Percentiles rank a stretch among this genome's conserved stretches.
Evolutionary conservation across 2,113 vertebrate genomes (phyloP).

Genomic region (Lamprologus callipterus): DNA sequence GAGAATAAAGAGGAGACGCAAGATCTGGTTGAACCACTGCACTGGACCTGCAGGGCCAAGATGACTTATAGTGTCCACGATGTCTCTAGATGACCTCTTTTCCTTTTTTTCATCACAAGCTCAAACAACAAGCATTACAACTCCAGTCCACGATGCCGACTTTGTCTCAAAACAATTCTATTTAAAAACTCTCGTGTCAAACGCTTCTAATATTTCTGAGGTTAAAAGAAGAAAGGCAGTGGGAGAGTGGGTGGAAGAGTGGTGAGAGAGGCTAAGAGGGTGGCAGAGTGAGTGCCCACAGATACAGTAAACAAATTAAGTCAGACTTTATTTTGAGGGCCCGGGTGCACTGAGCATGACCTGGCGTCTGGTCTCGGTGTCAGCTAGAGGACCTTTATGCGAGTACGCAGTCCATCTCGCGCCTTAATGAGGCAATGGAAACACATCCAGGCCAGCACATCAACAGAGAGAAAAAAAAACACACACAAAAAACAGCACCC

Average conservation of each 20-base stretch:
- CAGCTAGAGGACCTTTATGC: slow-evolving; percentile 56
- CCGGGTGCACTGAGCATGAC: slow-evolving; percentile 47
- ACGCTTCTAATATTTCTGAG: slow-evolving; percentile 40
- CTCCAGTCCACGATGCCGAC: not conserved
- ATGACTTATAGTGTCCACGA: not conserved
- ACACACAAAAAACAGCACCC: slow-evolving; percentile 24
- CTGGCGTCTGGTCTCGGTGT: slow-evolving; percentile 58
- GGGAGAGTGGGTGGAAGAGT: slow-evolving; percentile 4
- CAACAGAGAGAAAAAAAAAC: slow-evolving; percentile 5
- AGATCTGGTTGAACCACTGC: not conserved
- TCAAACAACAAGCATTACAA: slow-evolving; percentile 3
- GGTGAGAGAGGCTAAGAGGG: slow-evolving; percentile 18
- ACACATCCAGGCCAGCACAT: slow-evolving; percentile 30
- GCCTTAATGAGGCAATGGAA: slow-evolving; percentile 64
- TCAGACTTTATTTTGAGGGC: slow-evolving; percentile 67
- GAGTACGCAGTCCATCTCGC: slow-evolving; percentile 42
- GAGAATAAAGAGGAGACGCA: not conserved
- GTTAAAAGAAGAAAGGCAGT: slow-evolving; percentile 48
- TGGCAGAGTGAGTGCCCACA: slow-evolving; percentile 42
- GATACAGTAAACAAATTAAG: slow-evolving; percentile 71
- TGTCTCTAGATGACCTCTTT: not conserved
- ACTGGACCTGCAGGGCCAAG: not conserved
- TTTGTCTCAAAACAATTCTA: slow-evolving; percentile 32
- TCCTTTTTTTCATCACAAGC: not conserved
- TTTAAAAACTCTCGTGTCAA: slow-evolving; percentile 59